Evolutionary conservation across 2,888 invertebrate genomes (phyloP).

Genomic region (Aporophyla nigra): DNA sequence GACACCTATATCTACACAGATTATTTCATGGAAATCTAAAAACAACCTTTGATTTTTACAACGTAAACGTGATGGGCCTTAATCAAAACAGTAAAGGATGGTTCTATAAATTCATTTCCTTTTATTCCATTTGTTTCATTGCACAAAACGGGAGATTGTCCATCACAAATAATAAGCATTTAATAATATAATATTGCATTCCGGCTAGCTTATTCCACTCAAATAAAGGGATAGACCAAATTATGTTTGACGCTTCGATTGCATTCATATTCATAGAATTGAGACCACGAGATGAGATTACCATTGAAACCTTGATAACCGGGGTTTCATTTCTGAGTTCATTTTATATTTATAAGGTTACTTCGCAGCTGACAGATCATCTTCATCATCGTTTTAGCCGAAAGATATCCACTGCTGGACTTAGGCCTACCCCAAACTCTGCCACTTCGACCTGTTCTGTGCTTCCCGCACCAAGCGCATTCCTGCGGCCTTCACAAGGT

Average conservation of each 20-base stretch:
- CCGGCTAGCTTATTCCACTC: not conserved
- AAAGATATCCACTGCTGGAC: too few relatives aligned
- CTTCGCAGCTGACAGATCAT: too few relatives aligned
- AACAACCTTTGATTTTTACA: not conserved
- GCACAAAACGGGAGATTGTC: not conserved
- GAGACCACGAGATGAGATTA: not conserved
- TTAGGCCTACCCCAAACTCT: too few relatives aligned
- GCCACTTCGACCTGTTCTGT: too few relatives aligned
- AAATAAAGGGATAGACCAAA: not conserved
- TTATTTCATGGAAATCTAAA: not conserved
- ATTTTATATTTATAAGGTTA: too few relatives aligned
- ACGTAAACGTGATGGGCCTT: not conserved
- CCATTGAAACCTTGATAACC: too few relatives aligned
- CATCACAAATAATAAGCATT: not conserved
- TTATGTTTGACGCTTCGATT: not conserved
- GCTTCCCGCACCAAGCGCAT: too few relatives aligned
- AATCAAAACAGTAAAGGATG: not conserved
- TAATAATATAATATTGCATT: not conserved
- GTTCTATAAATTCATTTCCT: not conserved
- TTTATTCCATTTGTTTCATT: not conserved
- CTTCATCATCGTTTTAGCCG: too few relatives aligned
- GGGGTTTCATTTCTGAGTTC: not conserved
- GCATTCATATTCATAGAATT: not conserved
- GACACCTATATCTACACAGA: not conserved
- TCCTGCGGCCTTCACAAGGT: too few relatives aligned